phyloP scores from a whole-genome alignment of 2,888 invertebrate genomes.

The Tanaodytes sp. region DNA sequence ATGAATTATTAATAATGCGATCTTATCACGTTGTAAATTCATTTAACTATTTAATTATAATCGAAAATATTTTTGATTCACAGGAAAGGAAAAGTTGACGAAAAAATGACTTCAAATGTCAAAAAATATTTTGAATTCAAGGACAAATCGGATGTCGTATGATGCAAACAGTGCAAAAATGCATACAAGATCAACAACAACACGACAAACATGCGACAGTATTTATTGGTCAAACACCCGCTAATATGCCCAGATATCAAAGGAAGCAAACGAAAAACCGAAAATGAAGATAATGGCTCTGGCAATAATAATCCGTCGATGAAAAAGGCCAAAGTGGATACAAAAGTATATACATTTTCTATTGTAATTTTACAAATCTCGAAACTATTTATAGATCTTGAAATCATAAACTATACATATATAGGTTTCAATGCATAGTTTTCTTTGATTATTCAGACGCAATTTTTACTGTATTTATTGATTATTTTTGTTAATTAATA shows the following conservation, averaged over 20 bases:
- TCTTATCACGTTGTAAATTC: too few relatives aligned
- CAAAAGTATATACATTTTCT: conserved; percentile 8
- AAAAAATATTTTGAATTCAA: conserved; percentile 12
- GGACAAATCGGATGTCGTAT: not conserved
- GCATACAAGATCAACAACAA: conserved; percentile 19
- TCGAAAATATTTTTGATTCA: too few relatives aligned
- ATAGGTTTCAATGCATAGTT: too few relatives aligned
- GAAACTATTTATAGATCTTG: not conserved
- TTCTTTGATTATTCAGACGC: too few relatives aligned
- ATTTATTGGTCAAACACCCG: conserved; percentile 17
- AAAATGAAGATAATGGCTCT: not conserved
- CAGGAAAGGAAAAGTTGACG: not conserved
- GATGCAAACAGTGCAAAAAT: conserved; percentile 15
- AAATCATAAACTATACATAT: not conserved
- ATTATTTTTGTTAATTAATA: too few relatives aligned
- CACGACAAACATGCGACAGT: conserved; percentile 21
- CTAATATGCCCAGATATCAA: conserved; percentile 17
- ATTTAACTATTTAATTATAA: too few relatives aligned
- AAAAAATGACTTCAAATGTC: not conserved
- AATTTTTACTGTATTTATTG: too few relatives aligned
- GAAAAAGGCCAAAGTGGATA: conserved; percentile 4
- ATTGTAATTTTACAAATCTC: too few relatives aligned
- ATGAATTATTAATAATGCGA: too few relatives aligned
- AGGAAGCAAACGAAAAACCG: not conserved
- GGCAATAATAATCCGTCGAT: not conserved